phyloP scores from a whole-genome alignment of 2,888 invertebrate species.

The Dicycla oo region DNA sequence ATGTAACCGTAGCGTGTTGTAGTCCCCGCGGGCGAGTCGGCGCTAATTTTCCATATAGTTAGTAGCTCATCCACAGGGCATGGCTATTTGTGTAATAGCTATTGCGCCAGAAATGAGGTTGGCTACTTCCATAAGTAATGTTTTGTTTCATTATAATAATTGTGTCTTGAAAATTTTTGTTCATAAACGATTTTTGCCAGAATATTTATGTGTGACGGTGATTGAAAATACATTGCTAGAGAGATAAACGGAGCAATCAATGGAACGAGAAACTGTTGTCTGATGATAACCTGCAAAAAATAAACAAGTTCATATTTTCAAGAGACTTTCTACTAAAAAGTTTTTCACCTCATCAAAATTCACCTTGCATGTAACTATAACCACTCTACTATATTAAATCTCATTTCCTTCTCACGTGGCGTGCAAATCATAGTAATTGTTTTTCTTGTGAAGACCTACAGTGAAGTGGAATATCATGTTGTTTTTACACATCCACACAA shows the following conservation, averaged over 20 bases:
- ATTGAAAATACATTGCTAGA: background rate
- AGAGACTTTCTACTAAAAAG: background rate
- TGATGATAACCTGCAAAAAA: no score
- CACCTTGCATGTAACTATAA: background rate
- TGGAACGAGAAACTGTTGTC: no score
- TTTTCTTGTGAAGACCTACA: slow-evolving; percentile 61
- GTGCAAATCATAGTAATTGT: slow-evolving; percentile 60
- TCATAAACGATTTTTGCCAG: background rate
- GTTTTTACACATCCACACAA: slow-evolving; percentile 36
- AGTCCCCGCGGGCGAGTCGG: slow-evolving; percentile 63
- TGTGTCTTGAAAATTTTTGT: no score
- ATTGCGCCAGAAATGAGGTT: slow-evolving; percentile 51
- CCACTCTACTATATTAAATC: slow-evolving; percentile 8
- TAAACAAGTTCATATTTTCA: background rate
- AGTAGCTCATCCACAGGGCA: slow-evolving; percentile 50
- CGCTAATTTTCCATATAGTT: slow-evolving; percentile 72
- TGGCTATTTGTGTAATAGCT: slow-evolving; percentile 65
- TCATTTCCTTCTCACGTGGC: slow-evolving; percentile 35
- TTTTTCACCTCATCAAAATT: background rate
- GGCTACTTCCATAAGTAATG: slow-evolving; percentile 4
- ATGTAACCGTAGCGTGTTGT: slow-evolving; percentile 67
- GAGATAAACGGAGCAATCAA: background rate
- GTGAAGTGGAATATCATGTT: slow-evolving; percentile 66
- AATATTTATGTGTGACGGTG: background rate
- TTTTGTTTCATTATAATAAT: slow-evolving; percentile 29